Base-by-base conservation (phyloP, 2,888 invertebrate genomes). In the Hypselothyrea guttata region DNA sequence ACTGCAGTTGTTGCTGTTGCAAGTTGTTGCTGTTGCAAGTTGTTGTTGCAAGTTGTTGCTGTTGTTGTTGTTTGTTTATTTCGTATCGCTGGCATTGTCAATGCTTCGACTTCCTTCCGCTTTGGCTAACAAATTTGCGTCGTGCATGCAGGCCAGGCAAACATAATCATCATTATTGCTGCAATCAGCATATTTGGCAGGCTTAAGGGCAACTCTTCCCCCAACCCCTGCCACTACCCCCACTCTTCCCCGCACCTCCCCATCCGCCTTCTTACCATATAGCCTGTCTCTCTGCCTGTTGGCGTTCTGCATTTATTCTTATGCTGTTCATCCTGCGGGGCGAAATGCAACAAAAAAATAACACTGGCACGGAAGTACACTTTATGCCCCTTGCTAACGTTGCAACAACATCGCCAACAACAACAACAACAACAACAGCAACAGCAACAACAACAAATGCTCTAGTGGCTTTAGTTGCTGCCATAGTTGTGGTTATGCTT, bases 91-190 rank as follows among this genome's bases (percentile, higher is more conserved):
- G 84, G 82, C 77, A 84, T 84, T 77, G 77, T 77, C 77, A 77
- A 84, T 77, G 77, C 82, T 67, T 77, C 82, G 74, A 78, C 77
- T 78, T 78, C 77, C 77, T 78, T 78, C 77, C 77, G 77, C 77
- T 73, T 73, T 73, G 77, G 67, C 82, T 82, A 84, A 81, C 84
- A 78, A 78, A 78, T 78, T 78, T 84, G 84, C 83, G 78, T 67
- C 65, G 82, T 77, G 78, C 77, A 78, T 78, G 77, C 77, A 81
- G 82, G 46, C 57, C 61, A 60, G 71, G 77, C 82, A 77, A 84
- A 84, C 84, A 82, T 78, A 78, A 78, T 78, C 84, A 78, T 78
- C 77, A 84, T 78, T 78, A 78, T 78, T 78, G 77, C 85, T 63
- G 74, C 77, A 78, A 78, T 78, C 77, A 78, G 84, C 77, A 78